Base-by-base conservation (phyloP, 1,140 invertebrate genomes). In the Apolygus lucorum region DNA sequence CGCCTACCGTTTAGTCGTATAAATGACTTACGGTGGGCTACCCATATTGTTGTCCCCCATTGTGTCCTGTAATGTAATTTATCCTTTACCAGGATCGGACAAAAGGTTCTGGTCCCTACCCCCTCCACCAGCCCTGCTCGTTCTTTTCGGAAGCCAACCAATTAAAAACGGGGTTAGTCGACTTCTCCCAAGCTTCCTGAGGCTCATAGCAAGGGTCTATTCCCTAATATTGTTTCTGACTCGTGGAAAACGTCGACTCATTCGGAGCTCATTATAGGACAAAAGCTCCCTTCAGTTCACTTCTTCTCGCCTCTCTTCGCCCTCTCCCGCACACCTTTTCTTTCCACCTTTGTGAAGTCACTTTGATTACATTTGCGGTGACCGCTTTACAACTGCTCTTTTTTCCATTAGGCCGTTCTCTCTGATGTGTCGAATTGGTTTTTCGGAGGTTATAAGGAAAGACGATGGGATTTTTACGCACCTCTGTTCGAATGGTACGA, bases 201-300 rank as follows among this genome's bases (percentile, higher is more conserved):
- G n/a, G n/a, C n/a, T n/a, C n/a, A n/a, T n/a, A n/a, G n/a, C n/a
- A n/a, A n/a, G n/a, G n/a, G n/a, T n/a, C n/a, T n/a, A n/a, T 59
- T 59, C 54, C 11, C 13, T 59, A 59, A 59, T 59, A 59, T 59
- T 59, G 54, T 59, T 59, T 59, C 54, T 59, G 54, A 17, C 54
- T 59, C 54, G 54, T 59, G 54, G 54, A 59, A 59, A 59, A 21
- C 54, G 54, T 59, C 22, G 54, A 59, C 54, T 59, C 54, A 59
- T 59, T 59, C 54, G 8, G 54, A 59, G 54, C 54, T 59, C 54
- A 59, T 59, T 59, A 59, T 21, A 14, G 54, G 54, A 59, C 54
- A 59, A 59, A 59, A 22, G 54, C 2, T 4, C 22, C 34, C 34
- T 59, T 4, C 2, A 42, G 34, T 42, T 17, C 34, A 42, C 34